A percentile compares a stretch with the other conserved stretches of the same genome.
phyloP scores from a whole-genome alignment of 2,888 invertebrate genomes.

The Spodoptera picta region DNA sequence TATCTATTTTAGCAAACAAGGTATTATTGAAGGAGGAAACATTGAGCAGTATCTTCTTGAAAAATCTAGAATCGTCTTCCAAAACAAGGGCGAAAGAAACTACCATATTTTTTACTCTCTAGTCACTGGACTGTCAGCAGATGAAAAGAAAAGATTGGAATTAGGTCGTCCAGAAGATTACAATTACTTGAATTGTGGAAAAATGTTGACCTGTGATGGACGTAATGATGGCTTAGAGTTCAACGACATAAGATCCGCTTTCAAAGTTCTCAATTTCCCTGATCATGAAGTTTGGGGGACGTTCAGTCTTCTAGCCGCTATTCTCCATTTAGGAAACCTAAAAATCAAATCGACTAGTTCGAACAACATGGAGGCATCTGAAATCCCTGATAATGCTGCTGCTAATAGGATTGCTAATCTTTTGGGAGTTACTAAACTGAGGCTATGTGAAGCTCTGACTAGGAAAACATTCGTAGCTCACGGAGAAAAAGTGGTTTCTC shows the following conservation, averaged over 20 bases:
- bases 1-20: conserved; percentile 94
- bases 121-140: conserved; percentile 93
- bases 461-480: conserved; percentile 95
- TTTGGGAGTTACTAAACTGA: conserved; percentile 91
- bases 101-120: conserved; percentile 98
- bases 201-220: conserved; percentile 93
- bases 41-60: conserved; percentile 98
- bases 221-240: conserved; percentile 96
- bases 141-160: conserved; percentile 94
- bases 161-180: conserved; percentile 93
- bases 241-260: conserved; percentile 96
- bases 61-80: conserved; percentile 97
- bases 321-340: conserved; percentile 97
- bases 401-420: conserved; percentile 92
- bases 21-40: conserved; percentile 96
- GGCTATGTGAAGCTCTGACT: conserved; percentile 94
- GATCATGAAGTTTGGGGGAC: conserved; percentile 95
- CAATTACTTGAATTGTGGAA: conserved; percentile 94
- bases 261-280: conserved; percentile 96
- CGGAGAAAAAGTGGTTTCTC: conserved; percentile 94
- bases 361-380: conserved; percentile 96
- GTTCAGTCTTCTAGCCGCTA: conserved; percentile 94
- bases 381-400: conserved; percentile 92
- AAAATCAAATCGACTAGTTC: conserved; percentile 93
- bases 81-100: conserved; percentile 96